phyloP scores from a whole-genome alignment of 2,888 invertebrate genomes.

The Germaria angustata region DNA sequence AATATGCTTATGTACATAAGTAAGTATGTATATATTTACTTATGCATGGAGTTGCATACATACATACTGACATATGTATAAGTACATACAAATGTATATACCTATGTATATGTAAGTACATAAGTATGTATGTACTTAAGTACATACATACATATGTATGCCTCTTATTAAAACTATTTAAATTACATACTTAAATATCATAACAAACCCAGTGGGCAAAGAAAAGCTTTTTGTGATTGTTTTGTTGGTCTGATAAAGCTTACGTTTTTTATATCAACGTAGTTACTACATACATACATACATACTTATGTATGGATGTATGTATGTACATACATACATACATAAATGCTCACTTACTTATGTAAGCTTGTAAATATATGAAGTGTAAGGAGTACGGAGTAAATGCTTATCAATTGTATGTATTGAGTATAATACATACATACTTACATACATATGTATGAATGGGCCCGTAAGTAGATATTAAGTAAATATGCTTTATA shows the following conservation, averaged over 20 bases:
- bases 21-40: no score
- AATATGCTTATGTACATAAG: background rate
- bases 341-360: no score
- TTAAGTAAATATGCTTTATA: background rate
- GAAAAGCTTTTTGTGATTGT: slow-evolving; percentile 41
- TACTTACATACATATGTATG: no score
- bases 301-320: background rate
- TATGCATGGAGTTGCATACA: background rate
- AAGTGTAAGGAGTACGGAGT: slow-evolving; percentile 9
- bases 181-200: slow-evolving; percentile 3
- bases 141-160: background rate
- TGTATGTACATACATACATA: background rate
- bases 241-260: slow-evolving; percentile 29
- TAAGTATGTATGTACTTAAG: background rate
- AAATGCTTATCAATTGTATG: background rate
- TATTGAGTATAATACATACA: no score
- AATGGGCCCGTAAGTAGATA: no score
- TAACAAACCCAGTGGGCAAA: slow-evolving; percentile 42
- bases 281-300: background rate
- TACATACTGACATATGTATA: background rate
- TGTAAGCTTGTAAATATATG: background rate
- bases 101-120: no score
- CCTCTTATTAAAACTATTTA: background rate
- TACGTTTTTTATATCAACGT: slow-evolving; percentile 17
- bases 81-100: background rate